A percentile compares a stretch with the other conserved stretches of the same genome.
These are phyloP conservation scores for Atta cephalotes DNA, from an alignment of 1,140 invertebrate species.

Conservation along the genomic window DNA sequence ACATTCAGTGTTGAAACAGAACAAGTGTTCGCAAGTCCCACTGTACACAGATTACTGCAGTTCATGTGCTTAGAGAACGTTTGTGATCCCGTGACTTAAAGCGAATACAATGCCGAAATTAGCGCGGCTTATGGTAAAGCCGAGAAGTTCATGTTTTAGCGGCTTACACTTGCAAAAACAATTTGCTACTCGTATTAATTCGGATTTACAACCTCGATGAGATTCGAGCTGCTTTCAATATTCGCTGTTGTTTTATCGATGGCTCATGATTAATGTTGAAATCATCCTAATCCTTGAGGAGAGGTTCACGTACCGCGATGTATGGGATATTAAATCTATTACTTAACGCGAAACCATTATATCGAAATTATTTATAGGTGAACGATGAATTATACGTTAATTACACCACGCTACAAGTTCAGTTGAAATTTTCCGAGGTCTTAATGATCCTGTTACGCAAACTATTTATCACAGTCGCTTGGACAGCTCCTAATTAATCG, in stretches of 20 bases:
- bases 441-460: conserved; percentile 81
- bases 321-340: neutral
- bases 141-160: conserved; percentile 34
- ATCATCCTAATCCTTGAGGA: conserved; percentile 20
- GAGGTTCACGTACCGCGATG: neutral
- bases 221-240: neutral
- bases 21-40: conserved; percentile 77
- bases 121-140: conserved; percentile 71
- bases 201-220: conserved; percentile 1
- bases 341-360: conserved; percentile 13
- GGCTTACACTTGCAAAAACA: conserved; percentile 62
- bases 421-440: conserved; percentile 74
- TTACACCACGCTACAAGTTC: conserved; percentile 73
- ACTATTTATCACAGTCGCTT: conserved; percentile 80
- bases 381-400: conserved; percentile 74
- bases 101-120: conserved; percentile 78
- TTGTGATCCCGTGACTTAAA: conserved; percentile 75
- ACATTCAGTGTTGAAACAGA: conserved; percentile 76
- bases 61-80: conserved; percentile 73
- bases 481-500: conserved; percentile 81
- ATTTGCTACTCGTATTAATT: conserved; percentile 62
- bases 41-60: conserved; percentile 77
- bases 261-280: neutral
- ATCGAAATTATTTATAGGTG: conserved; percentile 60
- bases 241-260: conserved; percentile 9